Evolutionary conservation across 2,113 vertebrate species (phyloP), one percentile per base, ranked within the genome.

Genomic region (Shinisaurus crocodilurus): DNA sequence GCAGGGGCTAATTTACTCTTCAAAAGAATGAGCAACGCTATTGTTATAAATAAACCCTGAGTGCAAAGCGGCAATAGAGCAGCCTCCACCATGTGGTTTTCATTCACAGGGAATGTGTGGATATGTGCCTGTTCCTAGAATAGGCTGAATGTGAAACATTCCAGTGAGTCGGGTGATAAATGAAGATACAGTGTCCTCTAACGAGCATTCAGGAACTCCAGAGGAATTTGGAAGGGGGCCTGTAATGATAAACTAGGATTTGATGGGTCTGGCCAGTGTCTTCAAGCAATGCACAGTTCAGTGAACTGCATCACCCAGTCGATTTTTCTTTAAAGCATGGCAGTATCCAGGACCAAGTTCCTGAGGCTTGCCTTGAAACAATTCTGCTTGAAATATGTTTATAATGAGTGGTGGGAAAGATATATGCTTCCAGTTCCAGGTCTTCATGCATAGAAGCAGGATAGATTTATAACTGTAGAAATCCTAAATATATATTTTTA

Each of bases 1-100:
- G 0, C 54, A 93, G 88, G 15, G 40, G 18, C 1, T 87, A 88
- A 91, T 90, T 93, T 94, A 34, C 34, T 79, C 95, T 93, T 92
- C 54, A 60, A 88, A 85, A 80, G 63, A 72, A n/a, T 85, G 88
- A 90, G 20, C 4, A 85, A n/a, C 54, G 15, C 8, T 48, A 48
- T 34, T 89, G 18, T 75, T 93, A 63, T 86, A 91, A 95, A 84
- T 34, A 87, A 94, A 63, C 27, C 81, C n/a, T 23, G 60, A 65
- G 13, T 34, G 2, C 65, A 77, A 79, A 92, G 69, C 16, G 87
- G 16, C 29, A 89, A n/a, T 76, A 91, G 54, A 63, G 84, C 54
- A 86, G 20, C 87, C 90, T 92, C 76, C 76, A 1, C 40, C 82
- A 15, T 20, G 7, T 77, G 63, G 6, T 76, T 95, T 94, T 91